Evolutionary conservation across 92 coral and sea anemone genomes (phyloP).

Genomic region (Paragorgia papillata): DNA sequence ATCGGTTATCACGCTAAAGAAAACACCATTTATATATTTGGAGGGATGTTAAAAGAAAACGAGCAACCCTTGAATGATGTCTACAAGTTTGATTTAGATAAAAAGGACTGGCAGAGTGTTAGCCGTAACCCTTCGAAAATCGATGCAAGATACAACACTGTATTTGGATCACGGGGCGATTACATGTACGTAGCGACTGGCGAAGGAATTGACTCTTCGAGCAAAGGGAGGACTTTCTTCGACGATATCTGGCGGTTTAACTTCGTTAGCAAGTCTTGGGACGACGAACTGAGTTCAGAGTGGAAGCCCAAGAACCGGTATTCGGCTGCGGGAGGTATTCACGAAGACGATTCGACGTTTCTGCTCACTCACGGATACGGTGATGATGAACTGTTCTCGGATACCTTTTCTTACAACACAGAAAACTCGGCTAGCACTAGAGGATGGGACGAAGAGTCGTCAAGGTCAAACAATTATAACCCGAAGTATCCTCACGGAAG

Average conservation of each 20-base stretch:
- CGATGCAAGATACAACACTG: constrained; percentile 81
- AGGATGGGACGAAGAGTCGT: constrained; percentile 76
- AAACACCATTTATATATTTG: constrained; percentile 64
- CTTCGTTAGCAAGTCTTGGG: constrained; percentile 55
- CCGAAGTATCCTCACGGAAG: constrained; percentile 86
- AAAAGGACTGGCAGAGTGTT: constrained; percentile 58
- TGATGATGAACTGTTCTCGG: constrained; percentile 64
- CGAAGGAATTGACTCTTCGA: constrained; percentile 43
- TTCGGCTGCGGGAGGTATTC: constrained; percentile 83
- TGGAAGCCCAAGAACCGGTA: constrained; percentile 67
- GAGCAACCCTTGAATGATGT: constrained; percentile 53
- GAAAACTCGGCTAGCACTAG: constrained; percentile 13
- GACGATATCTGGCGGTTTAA: constrained; percentile 72
- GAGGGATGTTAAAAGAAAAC: constrained; percentile 52
- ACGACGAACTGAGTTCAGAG: constrained; percentile 44
- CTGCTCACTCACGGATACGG: constrained; percentile 81
- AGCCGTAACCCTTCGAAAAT: constrained; percentile 15
- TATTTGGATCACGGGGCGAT: constrained; percentile 61
- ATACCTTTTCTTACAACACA: constrained; percentile 73
- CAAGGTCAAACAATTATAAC: constrained; percentile 85
- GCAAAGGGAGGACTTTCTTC: constrained; percentile 40
- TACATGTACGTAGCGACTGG: constrained; percentile 76
- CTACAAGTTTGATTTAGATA: constrained; percentile 55
- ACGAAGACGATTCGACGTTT: constrained; percentile 62
- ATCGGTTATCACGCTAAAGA: constrained; percentile 59